Percentiles rank a stretch among this genome's conserved stretches.
phyloP scores from a whole-genome alignment of 1,140 invertebrate species.

The Nilaparvata lugens region DNA sequence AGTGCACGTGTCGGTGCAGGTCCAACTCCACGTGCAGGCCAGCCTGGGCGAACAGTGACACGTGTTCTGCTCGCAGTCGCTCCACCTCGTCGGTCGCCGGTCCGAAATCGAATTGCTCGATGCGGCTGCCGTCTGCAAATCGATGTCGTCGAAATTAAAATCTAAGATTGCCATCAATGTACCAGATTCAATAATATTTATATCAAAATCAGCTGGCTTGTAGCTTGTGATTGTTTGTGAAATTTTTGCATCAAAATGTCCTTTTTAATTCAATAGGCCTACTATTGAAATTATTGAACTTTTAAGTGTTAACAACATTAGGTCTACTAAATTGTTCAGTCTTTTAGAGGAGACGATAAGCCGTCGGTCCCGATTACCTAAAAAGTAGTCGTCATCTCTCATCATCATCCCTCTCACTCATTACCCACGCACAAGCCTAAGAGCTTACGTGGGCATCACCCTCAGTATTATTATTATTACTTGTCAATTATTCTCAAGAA shows the following conservation, averaged over 20 bases:
- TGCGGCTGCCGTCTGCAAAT: slow-evolving; percentile 37
- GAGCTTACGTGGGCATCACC: no score
- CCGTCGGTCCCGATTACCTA: no score
- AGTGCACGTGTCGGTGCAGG: slow-evolving; percentile 53
- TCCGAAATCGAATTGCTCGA: slow-evolving; percentile 34
- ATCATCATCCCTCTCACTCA: no score
- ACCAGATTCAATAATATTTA: background rate
- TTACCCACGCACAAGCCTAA: no score
- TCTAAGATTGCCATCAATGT: background rate
- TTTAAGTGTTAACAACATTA: no score
- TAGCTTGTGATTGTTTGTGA: background rate
- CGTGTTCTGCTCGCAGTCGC: slow-evolving; percentile 40
- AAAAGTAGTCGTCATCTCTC: no score
- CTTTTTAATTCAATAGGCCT: no score
- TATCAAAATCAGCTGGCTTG: background rate
- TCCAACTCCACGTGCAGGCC: slow-evolving; percentile 47
- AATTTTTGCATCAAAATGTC: background rate
- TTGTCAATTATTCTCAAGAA: no score
- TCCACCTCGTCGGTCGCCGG: slow-evolving; percentile 39
- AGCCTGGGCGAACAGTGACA: slow-evolving; percentile 22
- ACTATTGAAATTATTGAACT: no score
- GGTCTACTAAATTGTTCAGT: no score
- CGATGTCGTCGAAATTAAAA: background rate
- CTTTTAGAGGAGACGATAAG: no score
- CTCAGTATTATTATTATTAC: no score